Base-by-base conservation (phyloP, 2,797 vertebrate species). In the Megaceryle alcyon region DNA sequence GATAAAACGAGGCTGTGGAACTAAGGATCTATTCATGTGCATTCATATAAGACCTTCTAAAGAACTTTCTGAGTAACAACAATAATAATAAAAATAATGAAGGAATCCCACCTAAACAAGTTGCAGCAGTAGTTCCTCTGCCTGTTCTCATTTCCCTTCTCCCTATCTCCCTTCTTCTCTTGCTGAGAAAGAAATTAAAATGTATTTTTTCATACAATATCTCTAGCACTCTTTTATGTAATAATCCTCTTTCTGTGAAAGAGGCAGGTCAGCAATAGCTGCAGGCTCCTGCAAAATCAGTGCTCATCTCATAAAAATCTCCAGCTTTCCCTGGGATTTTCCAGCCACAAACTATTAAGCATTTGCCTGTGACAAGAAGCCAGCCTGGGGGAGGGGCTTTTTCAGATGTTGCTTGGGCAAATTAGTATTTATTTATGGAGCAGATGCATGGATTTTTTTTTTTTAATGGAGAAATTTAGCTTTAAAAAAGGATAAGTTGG, bases 131-230 rank as follows among this genome's bases (percentile, higher is more conserved):
- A 94, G 35, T 77, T 91, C 78, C 66, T 90, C 71, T 84, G 79
- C 56, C 89, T 96, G 81, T 92, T 96, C 82, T 37, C 43, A 64
- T 96, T 96, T 97, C 92, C 82, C 83, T 89, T 95, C 92, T 97
- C 71, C 92, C 57, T 31, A 44, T 84, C 60, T 53, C 49, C 49
- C 16, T 94, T 95, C 87, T 85, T 95, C 85, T 85, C 88, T 94
- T 86, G 83, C 85, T 97, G 90, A 89, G 96, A 95, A 95, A 95
- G 90, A 97, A 96, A 97, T 98, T 97, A 97, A 98, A 98, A 98
- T 96, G 84, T 82, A 94, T 82, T 97, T 96, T 96, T 96, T 96
- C 90, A 94, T 91, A 66, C 53, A 92, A 31, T 89, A 81, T 96
- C 82, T 90, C 88, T 94, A 82, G 65, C 77, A 90, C 68, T 96